Evolutionary conservation across 2,888 invertebrate genomes (phyloP).

Genomic region (Andrena bicolor): DNA sequence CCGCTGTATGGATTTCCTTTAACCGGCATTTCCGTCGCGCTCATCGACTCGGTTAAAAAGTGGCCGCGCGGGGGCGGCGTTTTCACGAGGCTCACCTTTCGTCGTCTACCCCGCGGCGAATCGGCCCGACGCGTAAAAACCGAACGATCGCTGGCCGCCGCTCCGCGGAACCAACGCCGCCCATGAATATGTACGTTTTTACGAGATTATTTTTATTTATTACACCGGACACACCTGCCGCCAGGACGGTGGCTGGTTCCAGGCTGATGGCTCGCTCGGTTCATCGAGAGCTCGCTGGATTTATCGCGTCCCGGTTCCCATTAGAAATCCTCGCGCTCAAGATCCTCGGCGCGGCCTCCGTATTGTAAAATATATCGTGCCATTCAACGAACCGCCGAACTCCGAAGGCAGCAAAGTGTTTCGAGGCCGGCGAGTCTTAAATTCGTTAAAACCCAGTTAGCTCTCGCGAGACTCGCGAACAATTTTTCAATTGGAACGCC

Average conservation of each 20-base stretch:
- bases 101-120: neutral
- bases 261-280: neutral
- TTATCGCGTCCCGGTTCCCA: neutral
- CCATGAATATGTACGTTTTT: slow-evolving; percentile 26
- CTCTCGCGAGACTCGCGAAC: neutral
- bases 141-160: slow-evolving; percentile 7
- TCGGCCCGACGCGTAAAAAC: slow-evolving; percentile 10
- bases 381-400: neutral
- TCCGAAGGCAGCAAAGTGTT: neutral
- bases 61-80: neutral
- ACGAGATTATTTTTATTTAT: slow-evolving; percentile 47
- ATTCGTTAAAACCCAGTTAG: slow-evolving; percentile 29
- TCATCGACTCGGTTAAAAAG: slow-evolving; percentile 9
- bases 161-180: neutral
- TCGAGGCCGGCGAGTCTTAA: slow-evolving; percentile 4
- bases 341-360: neutral
- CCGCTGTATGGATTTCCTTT: neutral
- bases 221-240: slow-evolving; percentile 31
- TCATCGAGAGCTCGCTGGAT: slow-evolving; percentile 7
- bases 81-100: neutral
- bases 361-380: neutral
- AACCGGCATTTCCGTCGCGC: neutral
- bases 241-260: neutral
- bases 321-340: neutral
- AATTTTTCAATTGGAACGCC: slow-evolving; percentile 17